These are phyloP conservation scores for Tenthredo distinguenda DNA, from an alignment of 2,888 invertebrate species.

Conservation along the genomic window DNA sequence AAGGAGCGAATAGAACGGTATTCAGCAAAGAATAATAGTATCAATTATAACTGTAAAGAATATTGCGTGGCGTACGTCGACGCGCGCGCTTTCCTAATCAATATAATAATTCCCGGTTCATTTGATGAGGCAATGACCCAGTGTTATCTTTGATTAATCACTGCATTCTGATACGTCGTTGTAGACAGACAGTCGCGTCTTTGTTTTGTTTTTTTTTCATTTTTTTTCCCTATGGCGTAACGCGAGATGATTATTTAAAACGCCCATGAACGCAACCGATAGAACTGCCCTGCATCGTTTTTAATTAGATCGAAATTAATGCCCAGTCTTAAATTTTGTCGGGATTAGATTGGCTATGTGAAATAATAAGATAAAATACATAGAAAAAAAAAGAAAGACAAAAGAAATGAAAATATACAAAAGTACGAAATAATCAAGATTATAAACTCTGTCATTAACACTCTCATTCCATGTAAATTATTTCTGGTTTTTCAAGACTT, in stretches of 20 bases:
- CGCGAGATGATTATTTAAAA: constrained; percentile 48
- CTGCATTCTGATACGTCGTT: neutral
- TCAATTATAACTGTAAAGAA: constrained; percentile 9
- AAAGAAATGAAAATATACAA: constrained; percentile 1
- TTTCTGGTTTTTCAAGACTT: constrained; percentile 2
- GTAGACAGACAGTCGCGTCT: constrained; percentile 7
- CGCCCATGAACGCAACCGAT: constrained; percentile 45
- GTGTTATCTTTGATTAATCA: constrained; percentile 30
- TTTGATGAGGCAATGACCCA: constrained; percentile 41
- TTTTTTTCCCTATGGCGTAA: constrained; percentile 43
- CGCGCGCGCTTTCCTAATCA: constrained; percentile 14
- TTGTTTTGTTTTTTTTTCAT: constrained; percentile 38
- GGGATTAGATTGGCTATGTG: neutral
- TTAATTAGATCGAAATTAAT: neutral
- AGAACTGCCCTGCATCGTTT: neutral
- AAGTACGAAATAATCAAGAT: neutral
- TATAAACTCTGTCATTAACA: constrained; percentile 49
- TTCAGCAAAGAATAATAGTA: constrained; percentile 22
- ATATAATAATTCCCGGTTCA: constrained; percentile 19
- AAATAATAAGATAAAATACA: neutral
- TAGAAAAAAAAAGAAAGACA: constrained; percentile 2
- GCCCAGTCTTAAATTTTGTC: neutral
- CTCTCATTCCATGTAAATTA: constrained; percentile 52
- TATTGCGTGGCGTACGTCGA: neutral
- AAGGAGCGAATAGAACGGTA: neutral